Percentiles rank a stretch among this genome's conserved stretches.
phyloP scores from a whole-genome alignment of 2,888 invertebrate species.

The Orthosia incerta region DNA sequence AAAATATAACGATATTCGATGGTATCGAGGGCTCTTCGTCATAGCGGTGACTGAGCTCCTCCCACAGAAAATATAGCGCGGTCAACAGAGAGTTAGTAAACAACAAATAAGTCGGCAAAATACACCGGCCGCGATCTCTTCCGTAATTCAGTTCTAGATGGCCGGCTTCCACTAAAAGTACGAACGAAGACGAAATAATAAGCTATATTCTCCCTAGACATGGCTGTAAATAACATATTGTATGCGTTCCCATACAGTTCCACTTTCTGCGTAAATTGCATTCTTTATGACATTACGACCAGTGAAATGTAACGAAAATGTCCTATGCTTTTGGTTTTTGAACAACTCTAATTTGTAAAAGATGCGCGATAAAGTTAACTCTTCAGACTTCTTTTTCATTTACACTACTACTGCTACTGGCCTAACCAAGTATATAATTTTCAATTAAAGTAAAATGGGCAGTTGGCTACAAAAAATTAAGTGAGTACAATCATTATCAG shows the following conservation, averaged over 20 bases:
- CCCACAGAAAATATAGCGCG: conserved; percentile 62
- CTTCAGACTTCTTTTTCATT: conserved; percentile 28
- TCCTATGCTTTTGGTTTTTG: no score
- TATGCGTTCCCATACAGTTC: conserved; percentile 29
- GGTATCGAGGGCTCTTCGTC: conserved; percentile 45
- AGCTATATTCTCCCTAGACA: conserved; percentile 29
- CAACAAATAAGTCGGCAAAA: conserved; percentile 72
- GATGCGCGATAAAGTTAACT: background rate
- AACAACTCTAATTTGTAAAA: no score
- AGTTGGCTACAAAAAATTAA: conserved; percentile 11
- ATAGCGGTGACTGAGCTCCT: conserved; percentile 46
- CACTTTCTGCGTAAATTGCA: conserved; percentile 40
- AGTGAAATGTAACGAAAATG: conserved; percentile 26
- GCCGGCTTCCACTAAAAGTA: conserved; percentile 38
- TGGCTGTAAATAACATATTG: conserved; percentile 36
- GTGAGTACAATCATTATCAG: conserved; percentile 48
- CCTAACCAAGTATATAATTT: conserved; percentile 21
- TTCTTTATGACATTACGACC: conserved; percentile 26
- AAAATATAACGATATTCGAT: conserved; percentile 56
- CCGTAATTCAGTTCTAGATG: conserved; percentile 68
- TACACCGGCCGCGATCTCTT: conserved; percentile 66
- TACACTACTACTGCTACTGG: conserved; percentile 6
- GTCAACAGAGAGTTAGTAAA: conserved; percentile 64
- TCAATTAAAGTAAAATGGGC: conserved; percentile 26
- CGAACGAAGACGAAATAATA: conserved; percentile 56